These are phyloP conservation scores for Luperina testacea DNA, from an alignment of 2,888 invertebrate genomes.

Conservation along the genomic window DNA sequence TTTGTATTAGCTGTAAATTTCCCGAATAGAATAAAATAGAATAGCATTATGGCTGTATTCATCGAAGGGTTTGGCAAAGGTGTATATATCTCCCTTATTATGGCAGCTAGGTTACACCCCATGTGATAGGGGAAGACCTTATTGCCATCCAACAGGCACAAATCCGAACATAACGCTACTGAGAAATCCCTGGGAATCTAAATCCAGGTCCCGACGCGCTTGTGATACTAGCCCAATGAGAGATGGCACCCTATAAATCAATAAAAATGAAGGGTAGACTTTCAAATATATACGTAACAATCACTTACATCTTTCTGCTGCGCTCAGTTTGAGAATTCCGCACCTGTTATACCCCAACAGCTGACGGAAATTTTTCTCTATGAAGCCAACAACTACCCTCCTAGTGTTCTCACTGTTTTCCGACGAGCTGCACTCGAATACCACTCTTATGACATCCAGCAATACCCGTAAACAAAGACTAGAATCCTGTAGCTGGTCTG, in stretches of 20 bases:
- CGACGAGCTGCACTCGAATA: conserved; percentile 76
- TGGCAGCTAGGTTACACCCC: neutral
- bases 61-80: too few species aligned
- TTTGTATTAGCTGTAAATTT: too few species aligned
- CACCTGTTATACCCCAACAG: conserved; percentile 63
- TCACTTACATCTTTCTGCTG: conserved; percentile 76
- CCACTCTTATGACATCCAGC: conserved; percentile 71
- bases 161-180: neutral
- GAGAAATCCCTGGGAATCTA: neutral
- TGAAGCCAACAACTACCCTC: conserved; percentile 73
- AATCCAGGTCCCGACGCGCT: neutral
- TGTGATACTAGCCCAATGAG: neutral
- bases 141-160: neutral
- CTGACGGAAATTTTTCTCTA: conserved; percentile 70
- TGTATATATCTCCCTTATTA: neutral
- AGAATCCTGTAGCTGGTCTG: conserved; percentile 60
- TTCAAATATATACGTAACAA: neutral
- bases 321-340: conserved; percentile 46
- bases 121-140: neutral
- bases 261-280: neutral
- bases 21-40: too few species aligned
- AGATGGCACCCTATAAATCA: neutral
- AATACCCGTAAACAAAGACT: conserved; percentile 54
- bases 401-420: conserved; percentile 76
- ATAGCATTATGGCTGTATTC: neutral